A percentile compares a stretch with the other conserved stretches of the same genome.
These are phyloP conservation scores for Ploceus nigricollis DNA, from an alignment of 2,113 vertebrate genomes.

Conservation along the genomic window DNA sequence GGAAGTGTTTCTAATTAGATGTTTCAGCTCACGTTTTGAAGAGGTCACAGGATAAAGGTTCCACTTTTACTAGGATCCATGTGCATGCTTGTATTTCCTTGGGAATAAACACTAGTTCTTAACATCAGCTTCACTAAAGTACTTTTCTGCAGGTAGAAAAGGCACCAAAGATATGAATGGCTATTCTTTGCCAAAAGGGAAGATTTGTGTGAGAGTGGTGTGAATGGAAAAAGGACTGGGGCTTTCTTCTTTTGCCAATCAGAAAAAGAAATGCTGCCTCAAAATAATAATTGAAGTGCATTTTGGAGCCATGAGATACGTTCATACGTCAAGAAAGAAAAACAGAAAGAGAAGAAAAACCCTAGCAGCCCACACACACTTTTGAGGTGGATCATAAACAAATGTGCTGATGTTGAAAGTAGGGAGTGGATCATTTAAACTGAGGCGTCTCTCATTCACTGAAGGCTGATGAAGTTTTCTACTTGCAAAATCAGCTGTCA, in stretches of 20 bases:
- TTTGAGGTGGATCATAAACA: not conserved
- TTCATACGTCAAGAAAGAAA: not conserved
- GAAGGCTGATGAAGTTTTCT: not conserved
- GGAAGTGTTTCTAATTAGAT: constrained; percentile 66
- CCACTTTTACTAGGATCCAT: not conserved
- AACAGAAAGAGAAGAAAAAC: not conserved
- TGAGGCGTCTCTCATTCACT: not conserved
- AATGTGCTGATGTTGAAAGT: not conserved
- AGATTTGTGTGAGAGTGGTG: not conserved
- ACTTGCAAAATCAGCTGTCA: not conserved
- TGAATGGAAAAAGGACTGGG: not conserved
- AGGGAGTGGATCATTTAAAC: not conserved
- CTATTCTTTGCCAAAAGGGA: not conserved
- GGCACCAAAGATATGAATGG: not conserved
- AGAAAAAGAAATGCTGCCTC: not conserved
- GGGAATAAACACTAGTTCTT: constrained; percentile 23
- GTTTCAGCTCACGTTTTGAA: not conserved
- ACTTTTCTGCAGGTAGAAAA: not conserved
- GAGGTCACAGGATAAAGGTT: constrained; percentile 31
- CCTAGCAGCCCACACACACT: rapidly evolving
- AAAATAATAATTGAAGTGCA: not conserved
- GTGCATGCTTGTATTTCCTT: not conserved
- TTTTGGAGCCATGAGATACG: not conserved
- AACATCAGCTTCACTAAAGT: not conserved
- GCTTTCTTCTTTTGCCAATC: not conserved